Base-by-base conservation (phyloP, 2,888 invertebrate genomes). In the Crocallis elinguaria region DNA sequence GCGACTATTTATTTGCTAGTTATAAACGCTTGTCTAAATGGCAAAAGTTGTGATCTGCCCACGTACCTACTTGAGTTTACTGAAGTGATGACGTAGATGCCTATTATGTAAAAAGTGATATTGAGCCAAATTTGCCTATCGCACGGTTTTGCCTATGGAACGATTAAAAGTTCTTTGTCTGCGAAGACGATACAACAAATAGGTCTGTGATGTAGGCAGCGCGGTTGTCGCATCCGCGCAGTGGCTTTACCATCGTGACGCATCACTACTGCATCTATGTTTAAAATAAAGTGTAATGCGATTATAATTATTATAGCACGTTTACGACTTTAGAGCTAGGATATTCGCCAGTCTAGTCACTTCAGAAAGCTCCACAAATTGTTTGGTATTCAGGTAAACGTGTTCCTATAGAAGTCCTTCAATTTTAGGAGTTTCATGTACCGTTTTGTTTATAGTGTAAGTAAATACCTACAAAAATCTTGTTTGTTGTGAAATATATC, bases 251-350 rank as follows among this genome's bases (percentile, higher is more conserved):
- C 29, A 54, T 71, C 67, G 69, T 74, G 77, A 75, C 80, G 79
- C 75, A 77, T 71, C 57, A 54, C 68, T 68, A 67, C 73, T 74
- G 70, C 64, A 69, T 61, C 64, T 64, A 44, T 33, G 39, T 21
- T 52, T 41, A 48, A 57, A 57, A 62, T 59, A 64, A 69, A 66
- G 67, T 73, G 70, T 75, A 75, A 72, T 74, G 69, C 69, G 74
- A 74, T 82, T 79, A 84, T 80, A 78, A n/a, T 42, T 75, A 84
- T 83, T 83, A 82, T 35, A 56, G 61, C 48, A 52, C 57, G 70
- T 71, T 69, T 57, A 57, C 61, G 55, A 54, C 67, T 65, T 53
- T 19, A 27, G 9, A 42, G 14, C n/a, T 25, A 33, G n/a, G 19
- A 25, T 32, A 35, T 36, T 45, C n/a, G 17, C 8, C 2, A 37